Conservation (phyloP, 1,140 invertebrate genomes). For the Drosophila bipectinata region DNA sequence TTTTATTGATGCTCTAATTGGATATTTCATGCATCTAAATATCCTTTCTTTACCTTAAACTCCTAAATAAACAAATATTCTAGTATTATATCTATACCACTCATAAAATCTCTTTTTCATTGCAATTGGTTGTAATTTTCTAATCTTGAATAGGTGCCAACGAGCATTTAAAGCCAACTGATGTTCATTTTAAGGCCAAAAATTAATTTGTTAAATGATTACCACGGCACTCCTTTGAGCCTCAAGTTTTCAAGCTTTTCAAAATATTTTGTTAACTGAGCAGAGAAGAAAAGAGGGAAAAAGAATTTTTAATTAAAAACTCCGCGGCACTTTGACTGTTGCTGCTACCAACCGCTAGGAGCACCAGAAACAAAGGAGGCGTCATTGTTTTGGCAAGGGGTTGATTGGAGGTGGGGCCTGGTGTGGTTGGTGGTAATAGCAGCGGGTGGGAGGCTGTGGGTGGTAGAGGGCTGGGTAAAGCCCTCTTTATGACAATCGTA, state of each 20-base stretch:
- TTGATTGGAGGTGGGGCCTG: constrained; percentile 12
- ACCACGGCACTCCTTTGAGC: constrained; percentile 13
- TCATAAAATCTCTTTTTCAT: background rate
- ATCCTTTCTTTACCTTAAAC: too few relatives aligned
- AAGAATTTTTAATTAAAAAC: constrained; percentile 75
- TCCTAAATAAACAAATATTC: too few relatives aligned
- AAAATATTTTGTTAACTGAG: constrained; percentile 65
- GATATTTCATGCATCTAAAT: too few relatives aligned
- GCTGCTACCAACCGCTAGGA: constrained; percentile 47
- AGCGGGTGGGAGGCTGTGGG: constrained; percentile 12
- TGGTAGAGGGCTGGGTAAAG: constrained; percentile 6
- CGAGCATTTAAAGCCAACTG: constrained; percentile 70
- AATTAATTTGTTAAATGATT: constrained; percentile 76
- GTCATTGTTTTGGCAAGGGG: constrained; percentile 55
- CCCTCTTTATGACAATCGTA: constrained; percentile 80
- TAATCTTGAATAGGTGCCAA: constrained; percentile 52
- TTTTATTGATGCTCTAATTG: too few relatives aligned
- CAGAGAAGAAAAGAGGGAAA: constrained; percentile 18
- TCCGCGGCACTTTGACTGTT: constrained; percentile 37
- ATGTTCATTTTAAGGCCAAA: constrained; percentile 59
- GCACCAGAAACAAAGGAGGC: constrained; percentile 46
- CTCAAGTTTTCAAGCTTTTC: constrained; percentile 48
- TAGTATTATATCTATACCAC: background rate
- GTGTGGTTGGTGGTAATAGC: background rate
- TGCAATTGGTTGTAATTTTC: background rate